Base-by-base conservation (phyloP, 2,797 vertebrate genomes). In the Chiroxiphia lanceolata region DNA sequence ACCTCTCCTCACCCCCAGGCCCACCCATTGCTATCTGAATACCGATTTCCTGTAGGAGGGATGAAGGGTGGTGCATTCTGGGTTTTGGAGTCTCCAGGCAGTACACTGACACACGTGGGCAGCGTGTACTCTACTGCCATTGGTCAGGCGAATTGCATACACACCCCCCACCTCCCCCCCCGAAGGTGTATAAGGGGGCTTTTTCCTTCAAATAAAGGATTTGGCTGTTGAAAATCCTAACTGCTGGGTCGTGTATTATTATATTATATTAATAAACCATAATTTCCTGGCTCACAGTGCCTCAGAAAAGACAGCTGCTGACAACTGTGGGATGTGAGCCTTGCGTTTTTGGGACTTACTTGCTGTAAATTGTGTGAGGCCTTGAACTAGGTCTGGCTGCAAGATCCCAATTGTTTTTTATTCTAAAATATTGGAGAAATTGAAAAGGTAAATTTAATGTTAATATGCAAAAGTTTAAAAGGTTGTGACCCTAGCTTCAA, bases 291-390 rank as follows among this genome's bases (percentile, higher is more conserved):
- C 15, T 25, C 15, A 47, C 3, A 26, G 14, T 68, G 36, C 14
- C 8, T 45, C 26, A 53, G 29, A 33, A 21, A 74, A 87, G 18
- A n/a, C 13, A 86, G 31, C 64, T 64, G 48, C 36, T 75, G 15
- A 51, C 23, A 38, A 42, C 7, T 26, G 1, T 29, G 45, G 16
- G 25, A 36, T 2, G 1, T 16, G n/a, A 64, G 3, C 27, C 77
- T 74, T 81, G 5, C 9, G 18, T 86, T 60, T 71, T 19, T 71
- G 25, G 17, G 12, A 42, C 2, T 29, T 83, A 40, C 6, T 34
- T 74, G 5, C 3, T 42, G 9, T 9, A 44, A 69, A 10, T 9
- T 60, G 15, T 1, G 1, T 6, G 25, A 94, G 14, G 2, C 4
- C 16, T 91, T 25, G 8, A 34, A 27, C 25, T 44, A 15, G 15